Base-by-base conservation (phyloP, 2,888 invertebrate genomes). In the Drosophila vallismaia region DNA sequence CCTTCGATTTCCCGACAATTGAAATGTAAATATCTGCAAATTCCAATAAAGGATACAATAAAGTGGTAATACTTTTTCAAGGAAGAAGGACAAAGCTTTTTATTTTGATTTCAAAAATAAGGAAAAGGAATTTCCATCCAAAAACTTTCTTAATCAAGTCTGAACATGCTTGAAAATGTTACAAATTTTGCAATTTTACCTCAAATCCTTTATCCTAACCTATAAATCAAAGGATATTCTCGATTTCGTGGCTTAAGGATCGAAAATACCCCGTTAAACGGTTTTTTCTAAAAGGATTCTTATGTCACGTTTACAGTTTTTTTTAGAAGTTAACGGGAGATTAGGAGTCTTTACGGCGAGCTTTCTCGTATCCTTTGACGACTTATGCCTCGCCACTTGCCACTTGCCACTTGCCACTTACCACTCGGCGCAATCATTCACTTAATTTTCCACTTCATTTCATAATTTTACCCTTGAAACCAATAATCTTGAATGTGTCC, bases 391-490 rank as follows among this genome's bases (percentile, higher is more conserved):
- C 29, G 40, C 14, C 48, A 46, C 48, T 48, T 57, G 45, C 4
- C 50, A 38, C 12, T 63, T 38, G 36, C 45, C 64, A 60, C 70
- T 69, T 69, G 69, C 4, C 50, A 38, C 12, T 63, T 38, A 29
- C 45, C 63, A 62, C 70, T 69, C 62, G 69, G 54, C 62, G 62
- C 70, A 69, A 70, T 70, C 69, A 69, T 54, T 60, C 70, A 69
- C 70, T 69, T 69, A 55, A 70, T 70, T 70, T 70, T 70, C 70
- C 70, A 70, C 70, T 70, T 70, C 62, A 70, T 70, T 69, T 70
- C 62, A 70, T 69, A 70, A 70, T 70, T 70, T 69, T 52, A 69
- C 70, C 70, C 70, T 69, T 70, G 70, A 55, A 69, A 69, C 62
- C 69, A 70, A 70, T 69, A 70, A 69, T 69, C 70, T 69, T 60